Conservation (phyloP, 2,113 vertebrate genomes). For the Pygoscelis antarcticus region DNA sequence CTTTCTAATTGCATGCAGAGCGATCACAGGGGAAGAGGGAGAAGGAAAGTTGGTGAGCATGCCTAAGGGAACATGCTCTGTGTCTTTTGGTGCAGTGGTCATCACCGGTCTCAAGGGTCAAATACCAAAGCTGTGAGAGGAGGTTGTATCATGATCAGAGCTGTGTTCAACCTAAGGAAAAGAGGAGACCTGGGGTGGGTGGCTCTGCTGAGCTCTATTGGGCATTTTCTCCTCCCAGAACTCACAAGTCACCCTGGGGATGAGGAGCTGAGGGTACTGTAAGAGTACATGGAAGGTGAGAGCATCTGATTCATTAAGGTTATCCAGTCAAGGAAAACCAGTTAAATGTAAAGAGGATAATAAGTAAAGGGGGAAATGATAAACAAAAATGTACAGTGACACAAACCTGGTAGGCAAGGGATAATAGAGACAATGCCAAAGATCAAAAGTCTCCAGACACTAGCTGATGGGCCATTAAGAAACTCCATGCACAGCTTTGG, state of each 20-base stretch:
- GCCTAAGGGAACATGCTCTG: neutral
- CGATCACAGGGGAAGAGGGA: fast-evolving
- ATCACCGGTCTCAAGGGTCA: neutral
- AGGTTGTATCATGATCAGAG: neutral
- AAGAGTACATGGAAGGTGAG: neutral
- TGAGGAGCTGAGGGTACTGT: neutral
- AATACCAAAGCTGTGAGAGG: neutral
- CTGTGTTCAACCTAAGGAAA: neutral
- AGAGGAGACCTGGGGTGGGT: neutral
- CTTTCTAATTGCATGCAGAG: neutral
- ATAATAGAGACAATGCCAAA: neutral
- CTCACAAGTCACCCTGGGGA: neutral
- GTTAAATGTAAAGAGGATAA: neutral
- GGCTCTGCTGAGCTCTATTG: neutral
- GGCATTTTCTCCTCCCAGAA: neutral
- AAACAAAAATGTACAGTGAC: neutral
- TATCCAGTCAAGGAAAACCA: neutral
- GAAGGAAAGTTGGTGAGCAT: neutral
- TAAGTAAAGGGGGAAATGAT: neutral
- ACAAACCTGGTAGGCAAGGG: neutral
- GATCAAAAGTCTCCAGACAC: neutral
- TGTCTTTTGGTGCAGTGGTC: neutral
- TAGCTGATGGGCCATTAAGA: neutral
- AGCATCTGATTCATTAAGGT: neutral
- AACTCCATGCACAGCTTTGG: neutral